Base-by-base conservation (phyloP, 1,140 invertebrate genomes). In the Neodiprion pinetum region DNA sequence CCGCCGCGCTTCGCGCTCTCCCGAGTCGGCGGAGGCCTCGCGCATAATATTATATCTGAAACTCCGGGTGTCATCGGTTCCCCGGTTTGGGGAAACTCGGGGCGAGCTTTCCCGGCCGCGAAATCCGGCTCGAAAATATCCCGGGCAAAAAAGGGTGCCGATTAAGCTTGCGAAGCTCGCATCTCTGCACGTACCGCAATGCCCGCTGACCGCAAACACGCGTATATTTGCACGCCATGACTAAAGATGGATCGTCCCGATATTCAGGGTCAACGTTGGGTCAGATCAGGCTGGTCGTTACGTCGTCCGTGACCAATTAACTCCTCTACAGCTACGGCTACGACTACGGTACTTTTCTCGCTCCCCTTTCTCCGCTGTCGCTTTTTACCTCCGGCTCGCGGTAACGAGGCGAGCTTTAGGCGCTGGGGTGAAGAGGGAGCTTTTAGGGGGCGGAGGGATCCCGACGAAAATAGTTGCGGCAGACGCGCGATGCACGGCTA, bases 1-100 rank as follows among this genome's bases (percentile, higher is more conserved):
- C 79, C 74, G 71, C 40, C 21, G 67, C 21, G 40, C 67, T 7
- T 23, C 40, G 61, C 72, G 73, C 50, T 72, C 75, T n/a, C 21
- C 7, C 40, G 11, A 40, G 72, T 7, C 48, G 28, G 28, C 69
- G n/a, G 53, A 14, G n/a, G 11, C n/a, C 53, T 61, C n/a, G 11
- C 11, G 11, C 53, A 61, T 61, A 40, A 40, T 40, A 40, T 40
- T 40, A 40, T 40, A 40, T 17, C n/a, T 61, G 4, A 17, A 61
- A 17, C 53, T 40, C 53, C 53, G 28, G 28, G 53, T 61, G 53
- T 61, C 53, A 61, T 17, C 11, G 53, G 53, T 61, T 17, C 11
- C 53, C 53, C n/a, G 8, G 53, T 61, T 61, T 61, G 11, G 11
- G 53, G 53, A 61, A 61, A 61, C 53, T 61, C n/a, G n/a, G 28